These are phyloP conservation scores for Thaumetopoea pityocampa DNA, from an alignment of 1,140 invertebrate species.

Conservation along the genomic window DNA sequence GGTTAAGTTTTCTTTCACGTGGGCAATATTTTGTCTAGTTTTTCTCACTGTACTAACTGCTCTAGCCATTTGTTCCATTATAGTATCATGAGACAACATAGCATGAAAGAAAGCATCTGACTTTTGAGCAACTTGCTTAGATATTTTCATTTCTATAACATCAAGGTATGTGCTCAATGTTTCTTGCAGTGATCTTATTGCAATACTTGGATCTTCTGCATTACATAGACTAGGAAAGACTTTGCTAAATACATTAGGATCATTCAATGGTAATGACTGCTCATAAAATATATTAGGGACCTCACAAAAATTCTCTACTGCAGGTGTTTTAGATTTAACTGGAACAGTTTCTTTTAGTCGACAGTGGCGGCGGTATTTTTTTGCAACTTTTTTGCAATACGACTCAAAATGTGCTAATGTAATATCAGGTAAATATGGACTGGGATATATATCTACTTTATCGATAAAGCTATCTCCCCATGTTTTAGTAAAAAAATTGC, in stretches of 20 bases:
- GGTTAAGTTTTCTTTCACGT: slow-evolving; percentile 87
- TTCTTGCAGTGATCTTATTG: slow-evolving; percentile 77
- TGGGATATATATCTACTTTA: slow-evolving; percentile 83
- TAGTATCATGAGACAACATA: slow-evolving; percentile 96
- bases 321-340: slow-evolving; percentile 45
- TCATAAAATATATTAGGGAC: slow-evolving; percentile 94
- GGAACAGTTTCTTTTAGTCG: slow-evolving; percentile 68
- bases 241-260: slow-evolving; percentile 88
- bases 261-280: slow-evolving; percentile 87
- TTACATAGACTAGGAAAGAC: slow-evolving; percentile 84
- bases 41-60: slow-evolving; percentile 88
- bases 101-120: slow-evolving; percentile 98
- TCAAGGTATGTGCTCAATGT: slow-evolving; percentile 95
- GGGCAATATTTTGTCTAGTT: slow-evolving; percentile 81
- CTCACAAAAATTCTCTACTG: slow-evolving; percentile 59
- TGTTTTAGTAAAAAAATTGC: slow-evolving; percentile 96
- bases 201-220: slow-evolving; percentile 54
- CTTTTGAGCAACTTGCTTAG: slow-evolving; percentile 95
- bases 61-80: slow-evolving; percentile 91
- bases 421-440: slow-evolving; percentile 90
- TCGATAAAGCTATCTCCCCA: slow-evolving; percentile 98
- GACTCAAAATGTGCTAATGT: slow-evolving; percentile 89
- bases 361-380: slow-evolving; percentile 77
- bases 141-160: slow-evolving; percentile 96
- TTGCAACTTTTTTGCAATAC: slow-evolving; percentile 88